Conservation (phyloP, 2,888 invertebrate species). For the Himalopsyche japonica region DNA sequence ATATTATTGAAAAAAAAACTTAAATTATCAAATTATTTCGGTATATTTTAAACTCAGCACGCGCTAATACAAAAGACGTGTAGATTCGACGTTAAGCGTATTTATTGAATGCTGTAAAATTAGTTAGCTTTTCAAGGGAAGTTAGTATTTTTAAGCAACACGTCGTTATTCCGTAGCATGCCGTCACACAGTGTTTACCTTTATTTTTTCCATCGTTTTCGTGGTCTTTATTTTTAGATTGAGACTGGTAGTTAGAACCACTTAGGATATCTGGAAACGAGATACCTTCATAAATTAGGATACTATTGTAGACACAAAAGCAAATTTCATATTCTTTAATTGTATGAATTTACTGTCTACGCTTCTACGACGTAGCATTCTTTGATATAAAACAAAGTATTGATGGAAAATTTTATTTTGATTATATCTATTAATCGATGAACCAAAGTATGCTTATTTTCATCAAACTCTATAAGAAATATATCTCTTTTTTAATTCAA, state of each 20-base stretch:
- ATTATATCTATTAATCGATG: no score
- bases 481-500: no score
- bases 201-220: slow-evolving; percentile 77
- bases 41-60: no score
- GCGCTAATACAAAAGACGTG: no score
- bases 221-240: slow-evolving; percentile 67
- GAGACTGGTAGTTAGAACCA: slow-evolving; percentile 69
- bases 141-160: slow-evolving; percentile 25
- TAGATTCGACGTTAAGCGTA: no score
- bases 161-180: neutral
- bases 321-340: neutral
- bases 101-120: neutral
- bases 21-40: no score
- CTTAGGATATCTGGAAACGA: slow-evolving; percentile 71
- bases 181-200: slow-evolving; percentile 57
- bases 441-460: no score
- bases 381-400: no score
- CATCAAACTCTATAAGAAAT: no score
- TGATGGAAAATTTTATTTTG: no score
- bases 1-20: no score
- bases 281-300: slow-evolving; percentile 1
- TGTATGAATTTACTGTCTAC: neutral
- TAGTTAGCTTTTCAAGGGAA: neutral
- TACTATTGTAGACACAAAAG: neutral
- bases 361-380: neutral